A percentile compares a stretch with the other conserved stretches of the same genome.
phyloP scores from a whole-genome alignment of 1,140 invertebrate genomes.

The Campodea augens region DNA sequence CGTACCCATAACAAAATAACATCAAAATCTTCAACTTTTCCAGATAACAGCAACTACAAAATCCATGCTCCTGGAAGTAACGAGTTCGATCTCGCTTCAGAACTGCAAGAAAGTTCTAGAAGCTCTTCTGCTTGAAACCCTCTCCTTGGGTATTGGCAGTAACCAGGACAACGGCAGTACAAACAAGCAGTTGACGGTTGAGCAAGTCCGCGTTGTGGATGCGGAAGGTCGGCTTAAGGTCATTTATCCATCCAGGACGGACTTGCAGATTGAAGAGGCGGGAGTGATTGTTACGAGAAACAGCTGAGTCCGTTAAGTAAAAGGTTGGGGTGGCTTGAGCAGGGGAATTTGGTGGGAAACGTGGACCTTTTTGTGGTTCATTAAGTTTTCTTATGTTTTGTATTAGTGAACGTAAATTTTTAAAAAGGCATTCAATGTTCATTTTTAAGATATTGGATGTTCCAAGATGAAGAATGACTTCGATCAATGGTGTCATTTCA shows the following conservation, averaged over 20 bases:
- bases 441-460: too few relatives aligned
- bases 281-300: background rate
- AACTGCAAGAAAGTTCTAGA: constrained; percentile 49
- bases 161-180: constrained; percentile 12
- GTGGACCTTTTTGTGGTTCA: too few relatives aligned
- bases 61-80: constrained; percentile 56
- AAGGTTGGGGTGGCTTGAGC: too few relatives aligned
- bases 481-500: too few relatives aligned
- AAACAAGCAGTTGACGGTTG: constrained; percentile 25
- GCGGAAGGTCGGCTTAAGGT: constrained; percentile 42
- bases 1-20: too few relatives aligned
- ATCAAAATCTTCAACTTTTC: too few relatives aligned
- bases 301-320: too few relatives aligned
- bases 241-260: constrained; percentile 55
- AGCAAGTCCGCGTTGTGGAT: constrained; percentile 51
- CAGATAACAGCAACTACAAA: constrained; percentile 33
- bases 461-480: too few relatives aligned
- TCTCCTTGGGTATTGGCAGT: constrained; percentile 31
- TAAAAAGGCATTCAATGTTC: too few relatives aligned
- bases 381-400: too few relatives aligned
- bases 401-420: too few relatives aligned
- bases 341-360: too few relatives aligned
- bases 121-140: constrained; percentile 37
- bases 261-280: constrained; percentile 25
- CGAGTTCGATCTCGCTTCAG: constrained; percentile 39